Percentiles rank a stretch among this genome's conserved stretches.
Evolutionary conservation across 2,797 vertebrate species (phyloP).

Genomic region (Galagoides demidoff): DNA sequence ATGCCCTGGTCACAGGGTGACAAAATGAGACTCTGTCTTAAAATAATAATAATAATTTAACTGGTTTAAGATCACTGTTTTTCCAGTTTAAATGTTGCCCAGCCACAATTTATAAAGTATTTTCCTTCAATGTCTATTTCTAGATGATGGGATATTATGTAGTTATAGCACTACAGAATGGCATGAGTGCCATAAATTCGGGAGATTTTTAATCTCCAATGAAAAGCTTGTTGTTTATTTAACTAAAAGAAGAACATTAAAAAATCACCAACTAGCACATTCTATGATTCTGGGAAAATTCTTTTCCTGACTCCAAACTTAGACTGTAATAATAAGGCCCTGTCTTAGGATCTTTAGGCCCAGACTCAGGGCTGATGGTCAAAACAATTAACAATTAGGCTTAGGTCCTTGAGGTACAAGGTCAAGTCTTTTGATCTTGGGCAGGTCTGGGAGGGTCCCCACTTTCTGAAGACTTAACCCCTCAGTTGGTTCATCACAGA

Average conservation of each 20-base stretch:
- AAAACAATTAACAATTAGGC: not conserved
- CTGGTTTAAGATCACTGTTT: not conserved
- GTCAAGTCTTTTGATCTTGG: not conserved
- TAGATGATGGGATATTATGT: not conserved
- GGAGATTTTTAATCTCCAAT: not conserved
- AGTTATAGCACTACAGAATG: not conserved
- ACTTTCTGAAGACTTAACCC: not conserved
- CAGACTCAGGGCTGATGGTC: not conserved
- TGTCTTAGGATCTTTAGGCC: not conserved
- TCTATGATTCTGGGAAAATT: not conserved
- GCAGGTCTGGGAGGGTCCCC: not conserved
- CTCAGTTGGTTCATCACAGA: not conserved
- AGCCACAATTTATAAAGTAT: not conserved
- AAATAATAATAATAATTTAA: not conserved
- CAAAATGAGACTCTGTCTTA: too few relatives aligned
- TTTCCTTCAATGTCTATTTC: not conserved
- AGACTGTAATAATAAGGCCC: not conserved
- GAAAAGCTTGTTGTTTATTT: not conserved
- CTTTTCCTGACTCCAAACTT: not conserved
- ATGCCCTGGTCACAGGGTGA: too few relatives aligned
- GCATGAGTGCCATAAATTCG: not conserved
- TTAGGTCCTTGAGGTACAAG: not conserved
- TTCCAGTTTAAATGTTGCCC: not conserved
- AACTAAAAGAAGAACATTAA: not conserved
- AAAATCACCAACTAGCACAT: not conserved